A percentile compares a stretch with the other conserved stretches of the same genome.
Conservation (phyloP, 2,113 vertebrate species). For the Eolophus roseicapilla region DNA sequence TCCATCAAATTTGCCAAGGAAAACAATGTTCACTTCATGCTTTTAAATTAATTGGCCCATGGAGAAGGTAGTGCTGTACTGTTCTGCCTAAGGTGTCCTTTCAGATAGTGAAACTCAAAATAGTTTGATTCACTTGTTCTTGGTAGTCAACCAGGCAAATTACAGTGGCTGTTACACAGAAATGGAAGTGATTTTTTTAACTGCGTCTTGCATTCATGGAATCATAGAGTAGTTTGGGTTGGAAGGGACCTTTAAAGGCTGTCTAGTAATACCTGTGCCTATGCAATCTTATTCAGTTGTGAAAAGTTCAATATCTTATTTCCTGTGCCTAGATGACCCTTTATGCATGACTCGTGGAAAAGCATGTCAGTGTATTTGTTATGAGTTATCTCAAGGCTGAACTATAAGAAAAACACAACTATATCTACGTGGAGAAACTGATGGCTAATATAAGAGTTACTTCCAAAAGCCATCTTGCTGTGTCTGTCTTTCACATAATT, state of each 20-base stretch:
- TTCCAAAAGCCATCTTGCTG: fast-evolving
- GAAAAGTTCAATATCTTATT: background rate
- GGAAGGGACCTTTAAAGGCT: background rate
- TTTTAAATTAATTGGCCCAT: background rate
- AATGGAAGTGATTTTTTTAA: background rate
- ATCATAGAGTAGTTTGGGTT: background rate
- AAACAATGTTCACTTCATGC: background rate
- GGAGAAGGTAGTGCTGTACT: background rate
- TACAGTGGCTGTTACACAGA: background rate
- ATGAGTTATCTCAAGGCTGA: background rate
- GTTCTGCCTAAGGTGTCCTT: background rate
- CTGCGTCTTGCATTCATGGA: background rate
- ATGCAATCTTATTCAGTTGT: background rate
- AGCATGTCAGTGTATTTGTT: background rate
- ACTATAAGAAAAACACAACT: background rate
- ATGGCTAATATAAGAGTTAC: background rate
- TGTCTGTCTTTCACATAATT: background rate
- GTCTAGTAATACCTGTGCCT: background rate
- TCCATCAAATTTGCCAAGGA: background rate
- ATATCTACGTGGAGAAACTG: background rate
- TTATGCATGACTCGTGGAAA: background rate
- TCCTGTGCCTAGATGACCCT: background rate
- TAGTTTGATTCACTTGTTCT: background rate
- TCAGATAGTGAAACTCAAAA: background rate
- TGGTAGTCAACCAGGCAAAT: background rate